Base-by-base conservation (phyloP, 2,797 vertebrate genomes). In the Thamnophis elegans region DNA sequence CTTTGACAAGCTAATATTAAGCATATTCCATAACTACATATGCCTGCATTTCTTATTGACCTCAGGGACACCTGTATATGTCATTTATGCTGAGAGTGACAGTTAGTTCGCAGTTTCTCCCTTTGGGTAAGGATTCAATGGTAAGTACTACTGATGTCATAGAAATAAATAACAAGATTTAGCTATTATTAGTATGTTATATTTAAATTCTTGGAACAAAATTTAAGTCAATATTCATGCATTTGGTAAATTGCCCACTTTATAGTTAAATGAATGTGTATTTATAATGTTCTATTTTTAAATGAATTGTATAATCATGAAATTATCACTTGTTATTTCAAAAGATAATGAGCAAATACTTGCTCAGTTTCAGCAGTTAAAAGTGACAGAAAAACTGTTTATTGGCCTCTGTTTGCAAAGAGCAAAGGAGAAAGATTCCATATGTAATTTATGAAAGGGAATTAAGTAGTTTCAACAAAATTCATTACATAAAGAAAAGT, bases 281-380 rank as follows among this genome's bases (percentile, higher is more conserved):
- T 92, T 36, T 82, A 32, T 53, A 14, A n/a, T 60, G 16, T 68
- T 1, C 36, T 62, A 20, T 68, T 5, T 58, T 78, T n/a, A 92
- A 60, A 62, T 65, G 20, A 60, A 20, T 18, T 90, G 25, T 22
- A 78, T 4, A 65, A 14, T 1, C 59, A 13, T n/a, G 28, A 11
- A 14, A 73, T 89, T 91, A 22, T 91, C 65, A 89, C 1, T 32
- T 92, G 13, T 7, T 89, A 36, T 88, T n/a, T 26, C 68, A 89
- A 90, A 93, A 86, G 8, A 87, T 25, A 85, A 93, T 93, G 87
- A 91, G 88, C 36, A 86, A 85, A 32, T 36, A 86, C 26, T 93
- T 91, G 58, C 91, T 90, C n/a, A 36, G 59, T 92, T 93, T 58
- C 91, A 93, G 53, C 0, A 18, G 42, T 92, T 3, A 78, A 88